These are phyloP conservation scores for Sardina pilchardus DNA, from an alignment of 2,113 vertebrate species.

Conservation along the genomic window DNA sequence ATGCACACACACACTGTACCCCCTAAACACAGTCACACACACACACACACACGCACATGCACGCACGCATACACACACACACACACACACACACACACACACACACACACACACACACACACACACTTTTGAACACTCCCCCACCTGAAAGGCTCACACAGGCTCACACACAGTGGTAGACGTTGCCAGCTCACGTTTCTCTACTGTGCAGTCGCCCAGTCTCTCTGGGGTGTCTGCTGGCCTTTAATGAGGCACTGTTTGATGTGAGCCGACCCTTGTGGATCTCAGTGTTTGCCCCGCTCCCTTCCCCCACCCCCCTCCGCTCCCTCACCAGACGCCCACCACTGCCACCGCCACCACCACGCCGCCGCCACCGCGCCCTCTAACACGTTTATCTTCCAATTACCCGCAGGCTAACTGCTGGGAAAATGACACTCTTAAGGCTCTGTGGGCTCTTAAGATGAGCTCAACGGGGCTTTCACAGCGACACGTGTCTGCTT, in stretches of 20 bases:
- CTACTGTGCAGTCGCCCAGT: background rate
- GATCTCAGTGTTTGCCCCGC: background rate
- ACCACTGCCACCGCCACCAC: background rate
- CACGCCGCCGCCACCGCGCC: background rate
- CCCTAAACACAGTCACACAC: background rate
- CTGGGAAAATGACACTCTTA: slow-evolving; percentile 30
- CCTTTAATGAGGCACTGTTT: slow-evolving; percentile 27
- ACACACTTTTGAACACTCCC: background rate
- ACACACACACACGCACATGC: background rate
- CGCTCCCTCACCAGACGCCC: background rate
- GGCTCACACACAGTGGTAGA: background rate
- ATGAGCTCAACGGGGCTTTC: background rate
- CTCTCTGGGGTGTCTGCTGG: slow-evolving; percentile 19
- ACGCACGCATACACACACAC: slow-evolving; percentile 18
- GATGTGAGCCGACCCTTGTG: background rate
- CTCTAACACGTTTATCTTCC: background rate
- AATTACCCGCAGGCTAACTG: slow-evolving; percentile 36
- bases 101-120: background rate
- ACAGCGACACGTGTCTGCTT: background rate
- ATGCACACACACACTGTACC: background rate
- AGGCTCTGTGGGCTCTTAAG: background rate
- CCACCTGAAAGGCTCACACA: background rate
- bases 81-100: background rate
- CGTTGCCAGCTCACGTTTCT: slow-evolving; percentile 5
- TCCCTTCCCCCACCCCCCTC: background rate